Base-by-base conservation (phyloP, 2,113 vertebrate genomes). In the Chamaea fasciata region DNA sequence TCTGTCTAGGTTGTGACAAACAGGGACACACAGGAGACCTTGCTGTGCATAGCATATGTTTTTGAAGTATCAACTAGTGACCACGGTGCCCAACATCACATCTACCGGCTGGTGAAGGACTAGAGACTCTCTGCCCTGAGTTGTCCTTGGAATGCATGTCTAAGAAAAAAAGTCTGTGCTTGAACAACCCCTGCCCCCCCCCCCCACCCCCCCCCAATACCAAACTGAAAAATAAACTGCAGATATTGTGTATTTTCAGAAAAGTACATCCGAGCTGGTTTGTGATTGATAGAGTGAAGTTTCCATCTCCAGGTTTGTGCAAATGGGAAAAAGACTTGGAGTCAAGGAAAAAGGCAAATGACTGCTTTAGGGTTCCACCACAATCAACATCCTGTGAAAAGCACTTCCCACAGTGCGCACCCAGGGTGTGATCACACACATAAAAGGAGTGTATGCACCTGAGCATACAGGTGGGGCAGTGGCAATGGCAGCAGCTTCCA, bases 41-140 rank as follows among this genome's bases (percentile, higher is more conserved):
- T 99, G 97, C 97, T 99, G 83, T 99, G 99, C 93, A 96, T 99
- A 62, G 99, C 99, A 2, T 99, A 99, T 27, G 99, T 99, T 92
- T 99, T 99, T 19, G 99, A 99, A 96, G 99, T 99, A 93, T 99
- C 99, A 37, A 98, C 99, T 67, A 99, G 99, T 20, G 99, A 99
- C 94, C 99, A 99, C 0, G 99, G 99, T 19, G 99, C 99, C 22
- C 99, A 99, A 89, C 99, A 99, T 97, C 99, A 99, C 87, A 99
- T 99, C 97, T 99, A 99, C 97, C 98, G 99, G 95, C 98, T 99
- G 56, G 98, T 99, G 97, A 99, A 99, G 97, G 99, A 99, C 97
- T 99, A 98, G 90, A 97, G 96, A 95, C 97, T 96, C 11, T 69
- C 96, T 96, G 89, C 56, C 56, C 41, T 55, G 87, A 94, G 74